Base-by-base conservation (phyloP, 2,797 vertebrate species). In the Coreius guichenoti region DNA sequence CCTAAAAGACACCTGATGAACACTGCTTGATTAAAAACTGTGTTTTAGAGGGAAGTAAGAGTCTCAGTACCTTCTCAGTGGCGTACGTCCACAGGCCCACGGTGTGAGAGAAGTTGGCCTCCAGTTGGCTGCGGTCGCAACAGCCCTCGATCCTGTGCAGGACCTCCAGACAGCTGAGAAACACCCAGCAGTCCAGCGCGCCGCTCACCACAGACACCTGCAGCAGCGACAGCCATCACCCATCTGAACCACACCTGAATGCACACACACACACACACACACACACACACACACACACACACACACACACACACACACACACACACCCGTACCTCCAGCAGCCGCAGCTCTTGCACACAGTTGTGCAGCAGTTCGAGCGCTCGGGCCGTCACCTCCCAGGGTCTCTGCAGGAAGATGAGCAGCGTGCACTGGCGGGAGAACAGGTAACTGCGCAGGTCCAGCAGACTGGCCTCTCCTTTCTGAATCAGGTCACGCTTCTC, bases 371-470 rank as follows among this genome's bases (percentile, higher is more conserved):
- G 96, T 91, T 98, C 97, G 84, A 99, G 93, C 0, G 98, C 98
- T 67, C 98, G 94, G 92, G 97, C 96, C 0, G 98, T 98, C 76
- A 99, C 98, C 91, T 99, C 98, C 98, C 98, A 99, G 0, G 98
- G 98, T 89, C 98, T 95, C 95, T 97, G 97, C 75, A 99, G 96
- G 94, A 99, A 99, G 91, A 99, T 96, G 1, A 99, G 92, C 91
- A 99, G 91, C 0, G 98, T 99, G 93, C 98, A 99, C 94, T 99
- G 98, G 26, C 98, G 97, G 2, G 98, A 98, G 92, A 99, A 99
- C 11, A 99, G 95, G 93, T 99, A 99, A 91, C 98, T 99, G 49
- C 98, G 97, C 91, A 99, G 94, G 88, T 99, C 98, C 86, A 99
- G 91, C 83, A 99, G 94, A 51, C 96, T 97, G 74, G 98, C 98